These are phyloP conservation scores for Drosophila ustulata DNA, from an alignment of 2,888 invertebrate genomes.

Conservation along the genomic window DNA sequence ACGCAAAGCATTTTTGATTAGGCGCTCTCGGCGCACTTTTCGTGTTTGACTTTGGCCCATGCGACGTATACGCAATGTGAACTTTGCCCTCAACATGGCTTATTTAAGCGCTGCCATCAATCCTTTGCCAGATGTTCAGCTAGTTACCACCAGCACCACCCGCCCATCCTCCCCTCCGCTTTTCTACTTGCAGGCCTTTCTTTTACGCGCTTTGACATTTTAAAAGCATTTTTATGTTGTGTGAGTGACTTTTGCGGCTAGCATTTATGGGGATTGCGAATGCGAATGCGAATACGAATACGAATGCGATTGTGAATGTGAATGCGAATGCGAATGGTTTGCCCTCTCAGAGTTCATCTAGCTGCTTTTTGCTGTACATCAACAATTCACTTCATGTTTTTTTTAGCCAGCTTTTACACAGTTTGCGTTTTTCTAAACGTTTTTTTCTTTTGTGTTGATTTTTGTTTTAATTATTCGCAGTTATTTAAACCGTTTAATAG, in stretches of 20 bases:
- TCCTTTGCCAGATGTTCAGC: conserved; percentile 61
- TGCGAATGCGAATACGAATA: conserved; percentile 38
- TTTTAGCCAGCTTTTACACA: conserved; percentile 34
- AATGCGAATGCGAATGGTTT: conserved; percentile 39
- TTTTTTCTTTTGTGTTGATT: conserved; percentile 27
- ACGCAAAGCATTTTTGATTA: conserved; percentile 80
- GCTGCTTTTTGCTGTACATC: conserved; percentile 28
- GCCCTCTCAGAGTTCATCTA: conserved; percentile 39
- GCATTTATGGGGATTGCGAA: conserved; percentile 48
- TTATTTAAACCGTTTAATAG: conserved; percentile 73
- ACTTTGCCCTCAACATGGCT: conserved; percentile 48
- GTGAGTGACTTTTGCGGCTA: conserved; percentile 68
- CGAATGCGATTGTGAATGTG: conserved; percentile 8
- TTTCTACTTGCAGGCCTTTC: conserved; percentile 44
- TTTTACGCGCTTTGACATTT: conserved; percentile 78
- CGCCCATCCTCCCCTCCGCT: conserved; percentile 10
- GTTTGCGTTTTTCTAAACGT: conserved; percentile 40
- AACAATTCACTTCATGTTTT: conserved; percentile 25
- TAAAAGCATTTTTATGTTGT: conserved; percentile 79
- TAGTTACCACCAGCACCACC: conserved; percentile 1
- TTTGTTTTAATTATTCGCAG: conserved; percentile 56
- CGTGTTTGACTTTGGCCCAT: conserved; percentile 63
- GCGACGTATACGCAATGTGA: conserved; percentile 75
- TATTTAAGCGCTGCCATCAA: conserved; percentile 73
- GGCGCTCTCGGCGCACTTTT: conserved; percentile 53